These are phyloP conservation scores for Conops quadrifasciatus DNA, from an alignment of 2,888 invertebrate genomes.

Conservation along the genomic window DNA sequence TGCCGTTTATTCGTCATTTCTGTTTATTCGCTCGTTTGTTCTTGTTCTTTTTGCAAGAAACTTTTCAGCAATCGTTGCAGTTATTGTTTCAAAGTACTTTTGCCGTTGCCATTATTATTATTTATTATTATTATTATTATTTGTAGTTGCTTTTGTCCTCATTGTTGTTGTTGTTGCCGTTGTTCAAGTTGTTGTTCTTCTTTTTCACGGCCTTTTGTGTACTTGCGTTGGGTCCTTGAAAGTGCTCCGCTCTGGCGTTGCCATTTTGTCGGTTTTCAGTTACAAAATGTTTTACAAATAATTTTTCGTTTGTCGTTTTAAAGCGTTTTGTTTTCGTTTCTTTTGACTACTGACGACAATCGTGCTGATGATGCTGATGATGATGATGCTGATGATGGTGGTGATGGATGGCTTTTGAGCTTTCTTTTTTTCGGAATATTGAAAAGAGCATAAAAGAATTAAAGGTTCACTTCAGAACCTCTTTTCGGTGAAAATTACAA, in stretches of 20 bases:
- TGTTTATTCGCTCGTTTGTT: slow-evolving; percentile 17
- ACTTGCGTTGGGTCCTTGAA: slow-evolving; percentile 24
- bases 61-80: slow-evolving; percentile 33
- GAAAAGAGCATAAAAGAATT: slow-evolving; percentile 23
- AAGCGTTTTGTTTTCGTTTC: slow-evolving; percentile 13
- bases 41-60: slow-evolving; percentile 26
- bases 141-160: slow-evolving; percentile 11
- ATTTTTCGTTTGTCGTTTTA: slow-evolving; percentile 27
- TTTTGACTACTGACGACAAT: slow-evolving; percentile 10
- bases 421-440: slow-evolving; percentile 23
- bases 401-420: slow-evolving; percentile 12
- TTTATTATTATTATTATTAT: slow-evolving; percentile 10
- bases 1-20: slow-evolving; percentile 20
- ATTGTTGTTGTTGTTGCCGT: slow-evolving; percentile 12
- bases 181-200: not conserved
- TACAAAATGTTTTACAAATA: slow-evolving; percentile 31
- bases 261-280: slow-evolving; percentile 34
- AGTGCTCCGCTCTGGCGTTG: slow-evolving; percentile 17
- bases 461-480: slow-evolving; percentile 23
- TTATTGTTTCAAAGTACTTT: slow-evolving; percentile 36
- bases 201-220: slow-evolving; percentile 3
- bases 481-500: slow-evolving; percentile 30
- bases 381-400: not conserved
- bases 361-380: not conserved
- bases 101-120: slow-evolving; percentile 8